Evolutionary conservation across 2,113 vertebrate species (phyloP), one percentile per base, ranked within the genome.

Genomic region (Rhinogobius similis): DNA sequence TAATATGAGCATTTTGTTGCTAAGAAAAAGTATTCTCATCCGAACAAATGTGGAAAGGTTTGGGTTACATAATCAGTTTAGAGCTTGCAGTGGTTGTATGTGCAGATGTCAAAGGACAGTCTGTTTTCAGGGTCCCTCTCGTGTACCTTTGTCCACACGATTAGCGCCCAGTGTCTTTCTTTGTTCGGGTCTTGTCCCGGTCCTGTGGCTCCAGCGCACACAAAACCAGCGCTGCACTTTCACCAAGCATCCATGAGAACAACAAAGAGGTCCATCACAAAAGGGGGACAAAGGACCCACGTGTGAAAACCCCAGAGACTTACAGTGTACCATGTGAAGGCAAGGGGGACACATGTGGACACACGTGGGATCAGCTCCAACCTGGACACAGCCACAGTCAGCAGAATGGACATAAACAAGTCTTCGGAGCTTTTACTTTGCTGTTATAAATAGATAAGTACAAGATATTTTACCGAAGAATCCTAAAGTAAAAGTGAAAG

Each of bases 231-330:
- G n/a, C 65, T 44, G 36, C 69, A 55, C 71, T 78, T 81, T 76
- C 48, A 86, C 79, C 65, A 63, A 76, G 65, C 70, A 10, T 65
- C 69, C 59, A 29, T 71, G 71, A 48, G 53, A 41, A 23, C 26
- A 72, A 87, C 82, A 89, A 90, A 90, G 80, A 65, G 6, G 21
- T 52, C 0, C 1, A 10, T 2, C 46, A 90, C 82, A 90, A 87
- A 88, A 72, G 87, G 41, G 39, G 66, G 72, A 86, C 77, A 89
- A 84, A 79, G 74, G 50, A 55, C 24, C 43, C 36, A 11, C 10
- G 72, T 58, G 73, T 84, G 81, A 89, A 90, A 76, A 66, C 70
- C 79, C 63, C 63, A 81, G 82, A 87, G 83, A 75, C 77, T 72
- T 79, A 68, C 70, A 67, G 58, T 29, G 24, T 20, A 58, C 55